Conservation (phyloP, 2,888 invertebrate genomes). For the Agrilus cyanescens region DNA sequence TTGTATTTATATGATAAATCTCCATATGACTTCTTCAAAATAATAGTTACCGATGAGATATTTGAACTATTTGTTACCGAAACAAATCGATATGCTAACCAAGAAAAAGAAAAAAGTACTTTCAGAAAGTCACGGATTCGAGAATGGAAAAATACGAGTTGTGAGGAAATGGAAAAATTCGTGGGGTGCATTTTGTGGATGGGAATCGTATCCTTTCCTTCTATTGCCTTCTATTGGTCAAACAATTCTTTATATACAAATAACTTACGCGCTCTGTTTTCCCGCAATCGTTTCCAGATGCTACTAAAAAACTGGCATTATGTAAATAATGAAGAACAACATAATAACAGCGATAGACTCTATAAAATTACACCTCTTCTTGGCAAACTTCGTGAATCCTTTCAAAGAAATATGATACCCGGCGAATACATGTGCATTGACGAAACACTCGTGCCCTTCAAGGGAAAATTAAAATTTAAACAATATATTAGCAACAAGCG, state of each 20-base stretch:
- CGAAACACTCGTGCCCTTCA: constrained; percentile 15
- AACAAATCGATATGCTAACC: constrained; percentile 11
- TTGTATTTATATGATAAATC: constrained; percentile 4
- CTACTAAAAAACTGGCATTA: constrained; percentile 2
- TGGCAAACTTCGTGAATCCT: constrained; percentile 11
- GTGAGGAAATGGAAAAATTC: constrained; percentile 11
- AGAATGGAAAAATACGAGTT: constrained; percentile 9
- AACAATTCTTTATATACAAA: constrained; percentile 6
- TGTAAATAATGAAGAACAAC: no score
- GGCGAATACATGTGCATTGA: constrained; percentile 12
- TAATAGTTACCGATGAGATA: constrained; percentile 3
- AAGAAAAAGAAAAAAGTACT: constrained; percentile 1
- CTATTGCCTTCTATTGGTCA: constrained; percentile 10
- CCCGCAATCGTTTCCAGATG: constrained; percentile 12
- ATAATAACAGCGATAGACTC: constrained; percentile 10
- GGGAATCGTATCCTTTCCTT: constrained; percentile 7
- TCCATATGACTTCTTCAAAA: constrained; percentile 7
- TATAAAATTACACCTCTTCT: constrained; percentile 15
- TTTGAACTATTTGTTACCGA: constrained; percentile 6
- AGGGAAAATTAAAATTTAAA: constrained; percentile 13
- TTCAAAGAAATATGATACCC: constrained; percentile 7
- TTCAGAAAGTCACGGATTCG: constrained; percentile 1
- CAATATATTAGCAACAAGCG: constrained; percentile 17
- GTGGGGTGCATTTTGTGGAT: constrained; percentile 9
- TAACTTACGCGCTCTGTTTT: constrained; percentile 4